These are phyloP conservation scores for Dipodomys ordii DNA, from an alignment of 2,113 vertebrate species.

Conservation along the genomic window DNA sequence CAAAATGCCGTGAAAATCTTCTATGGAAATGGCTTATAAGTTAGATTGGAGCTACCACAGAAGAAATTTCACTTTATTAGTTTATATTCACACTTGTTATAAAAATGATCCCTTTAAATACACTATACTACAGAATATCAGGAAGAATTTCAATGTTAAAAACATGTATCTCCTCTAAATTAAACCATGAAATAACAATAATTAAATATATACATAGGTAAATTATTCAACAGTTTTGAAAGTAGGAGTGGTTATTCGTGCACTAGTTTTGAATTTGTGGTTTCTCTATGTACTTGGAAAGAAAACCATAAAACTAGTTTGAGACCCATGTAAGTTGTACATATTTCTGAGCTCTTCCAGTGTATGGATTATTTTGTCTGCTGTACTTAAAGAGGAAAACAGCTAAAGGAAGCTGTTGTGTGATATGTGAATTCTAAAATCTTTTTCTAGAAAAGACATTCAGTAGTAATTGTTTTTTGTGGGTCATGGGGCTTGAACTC, in stretches of 20 bases:
- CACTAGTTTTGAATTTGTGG: background rate
- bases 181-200: background rate
- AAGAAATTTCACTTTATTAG: slow-evolving; percentile 27
- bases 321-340: background rate
- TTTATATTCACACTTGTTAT: background rate
- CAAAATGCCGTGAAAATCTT: slow-evolving; percentile 30
- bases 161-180: background rate
- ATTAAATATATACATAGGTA: background rate
- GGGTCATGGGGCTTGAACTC: too few species aligned
- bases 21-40: slow-evolving; percentile 24
- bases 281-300: too few species aligned
- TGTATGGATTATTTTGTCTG: background rate
- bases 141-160: slow-evolving; percentile 26
- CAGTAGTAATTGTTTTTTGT: too few species aligned
- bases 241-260: background rate
- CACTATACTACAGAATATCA: background rate
- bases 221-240: background rate
- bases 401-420: background rate
- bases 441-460: too few species aligned
- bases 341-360: background rate
- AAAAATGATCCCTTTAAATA: background rate
- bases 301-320: background rate
- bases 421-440: background rate
- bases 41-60: background rate
- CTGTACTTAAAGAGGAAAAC: slow-evolving; percentile 33